phyloP scores from a whole-genome alignment of 1,140 invertebrate genomes.

The Diorhabda sublineata region DNA sequence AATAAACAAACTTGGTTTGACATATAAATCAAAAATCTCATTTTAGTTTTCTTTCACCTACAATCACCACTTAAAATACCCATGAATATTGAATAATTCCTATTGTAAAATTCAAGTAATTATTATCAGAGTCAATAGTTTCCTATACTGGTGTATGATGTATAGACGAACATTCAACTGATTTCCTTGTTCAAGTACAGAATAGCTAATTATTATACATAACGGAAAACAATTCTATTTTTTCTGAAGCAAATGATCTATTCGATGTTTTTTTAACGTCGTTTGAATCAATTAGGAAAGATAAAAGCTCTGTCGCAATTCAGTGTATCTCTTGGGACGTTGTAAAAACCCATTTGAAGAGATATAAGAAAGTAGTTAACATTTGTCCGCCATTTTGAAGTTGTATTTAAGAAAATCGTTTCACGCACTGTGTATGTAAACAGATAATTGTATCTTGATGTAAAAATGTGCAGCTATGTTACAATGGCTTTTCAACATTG shows the following conservation, averaged over 20 bases:
- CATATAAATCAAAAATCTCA: too few species aligned
- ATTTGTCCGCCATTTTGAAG: conserved; percentile 33
- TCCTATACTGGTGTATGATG: too few species aligned
- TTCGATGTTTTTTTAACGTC: conserved; percentile 1
- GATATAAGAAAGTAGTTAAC: conserved; percentile 31
- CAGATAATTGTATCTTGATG: conserved; percentile 33
- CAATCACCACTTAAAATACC: too few species aligned
- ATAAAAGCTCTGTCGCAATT: conserved; percentile 22
- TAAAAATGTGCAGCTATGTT: conserved; percentile 34
- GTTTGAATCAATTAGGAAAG: conserved; percentile 26
- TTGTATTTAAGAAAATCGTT: conserved; percentile 32
- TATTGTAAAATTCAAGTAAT: too few species aligned
- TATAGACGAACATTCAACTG: neutral
- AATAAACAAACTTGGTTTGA: too few species aligned
- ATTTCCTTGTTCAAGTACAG: neutral
- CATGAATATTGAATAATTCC: too few species aligned
- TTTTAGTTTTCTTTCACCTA: too few species aligned
- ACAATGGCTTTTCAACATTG: conserved; percentile 27
- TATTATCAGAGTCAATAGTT: too few species aligned
- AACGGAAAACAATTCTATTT: neutral
- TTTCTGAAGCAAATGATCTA: conserved; percentile 1
- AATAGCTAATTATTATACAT: conserved; percentile 3
- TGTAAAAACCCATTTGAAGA: conserved; percentile 23
- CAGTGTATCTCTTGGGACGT: conserved; percentile 19
- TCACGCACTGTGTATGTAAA: conserved; percentile 33